phyloP scores from a whole-genome alignment of 2,113 vertebrate genomes.

The Coptodon bakossiorum region DNA sequence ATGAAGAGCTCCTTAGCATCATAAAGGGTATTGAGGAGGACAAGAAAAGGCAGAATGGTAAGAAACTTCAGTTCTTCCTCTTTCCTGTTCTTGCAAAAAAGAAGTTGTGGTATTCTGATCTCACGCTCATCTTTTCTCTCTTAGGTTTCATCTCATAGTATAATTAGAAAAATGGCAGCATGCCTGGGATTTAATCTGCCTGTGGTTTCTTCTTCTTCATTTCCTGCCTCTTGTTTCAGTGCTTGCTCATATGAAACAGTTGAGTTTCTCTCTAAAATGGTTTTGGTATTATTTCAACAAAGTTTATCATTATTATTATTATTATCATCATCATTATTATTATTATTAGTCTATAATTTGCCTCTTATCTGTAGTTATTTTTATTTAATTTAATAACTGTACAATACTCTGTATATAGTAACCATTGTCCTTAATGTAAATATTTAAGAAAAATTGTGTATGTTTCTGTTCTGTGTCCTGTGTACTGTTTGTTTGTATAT shows the following conservation, averaged over 20 bases:
- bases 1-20: background rate
- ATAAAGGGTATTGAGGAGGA: background rate
- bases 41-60: background rate
- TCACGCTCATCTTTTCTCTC: background rate
- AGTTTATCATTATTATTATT: background rate
- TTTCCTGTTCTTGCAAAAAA: background rate
- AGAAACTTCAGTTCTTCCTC: background rate
- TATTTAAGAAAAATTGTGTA: too few species aligned
- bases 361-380: too few species aligned
- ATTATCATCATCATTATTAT: too few species aligned
- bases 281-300: background rate
- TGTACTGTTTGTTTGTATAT: too few species aligned
- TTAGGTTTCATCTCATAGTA: background rate
- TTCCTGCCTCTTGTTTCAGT: background rate
- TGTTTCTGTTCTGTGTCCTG: too few species aligned
- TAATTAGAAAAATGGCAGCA: background rate
- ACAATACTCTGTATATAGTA: too few species aligned
- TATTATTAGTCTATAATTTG: background rate
- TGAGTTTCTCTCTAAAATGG: background rate
- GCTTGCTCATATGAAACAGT: background rate
- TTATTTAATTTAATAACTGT: too few species aligned
- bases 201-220: background rate
- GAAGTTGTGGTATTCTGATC: background rate
- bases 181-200: background rate
- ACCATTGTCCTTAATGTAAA: too few species aligned